Base-by-base conservation (phyloP, 2,888 invertebrate species). In the Hanleya hanleyi region DNA sequence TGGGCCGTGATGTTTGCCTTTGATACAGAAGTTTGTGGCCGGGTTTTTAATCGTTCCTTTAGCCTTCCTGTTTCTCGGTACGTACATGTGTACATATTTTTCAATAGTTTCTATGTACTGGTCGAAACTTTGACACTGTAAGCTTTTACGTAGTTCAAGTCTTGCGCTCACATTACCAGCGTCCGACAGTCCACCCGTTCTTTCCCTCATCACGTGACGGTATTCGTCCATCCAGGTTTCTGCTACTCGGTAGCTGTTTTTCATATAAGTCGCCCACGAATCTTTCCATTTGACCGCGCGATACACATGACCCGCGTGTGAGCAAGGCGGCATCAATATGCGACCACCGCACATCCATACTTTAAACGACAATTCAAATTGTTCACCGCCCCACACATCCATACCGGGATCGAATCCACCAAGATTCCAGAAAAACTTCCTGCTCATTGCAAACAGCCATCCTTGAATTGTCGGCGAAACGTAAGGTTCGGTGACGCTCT, bases 271-370 rank as follows among this genome's bases (percentile, higher is more conserved):
- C 26, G 33, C 18, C 33, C 67, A 67, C 49, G 57, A 41, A 12
- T 70, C 38, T n/a, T 35, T 61, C 78, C 78, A 78, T 18, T 65
- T 67, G 1, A 75, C 51, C 12, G 22, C 47, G 35, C 78, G 62
- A 69, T 81, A 81, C 41, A 81, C 9, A 65, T 81, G 81, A 0
- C 74, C 79, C 6, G 77, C 72, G 37, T 71, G 74, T 0, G 79
- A 81, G 62, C 81, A 81, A 0, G 78, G 81, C n/a, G 78, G 26
- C 75, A 77, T 75, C 68, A 78, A 76, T 7, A 81, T 76, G 15
- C 62, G 69, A 18, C 78, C 81, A 0, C 81, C 81, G 71, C 81
- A 81, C 51, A 75, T 61, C 78, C 80, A 80, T 1, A 78, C 57
- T 32, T 57, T 57, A 57, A 57, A 57, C 26, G 57, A 57, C 26